Conservation (phyloP, 2,113 vertebrate species). For the Myiozetetes cayanensis region DNA sequence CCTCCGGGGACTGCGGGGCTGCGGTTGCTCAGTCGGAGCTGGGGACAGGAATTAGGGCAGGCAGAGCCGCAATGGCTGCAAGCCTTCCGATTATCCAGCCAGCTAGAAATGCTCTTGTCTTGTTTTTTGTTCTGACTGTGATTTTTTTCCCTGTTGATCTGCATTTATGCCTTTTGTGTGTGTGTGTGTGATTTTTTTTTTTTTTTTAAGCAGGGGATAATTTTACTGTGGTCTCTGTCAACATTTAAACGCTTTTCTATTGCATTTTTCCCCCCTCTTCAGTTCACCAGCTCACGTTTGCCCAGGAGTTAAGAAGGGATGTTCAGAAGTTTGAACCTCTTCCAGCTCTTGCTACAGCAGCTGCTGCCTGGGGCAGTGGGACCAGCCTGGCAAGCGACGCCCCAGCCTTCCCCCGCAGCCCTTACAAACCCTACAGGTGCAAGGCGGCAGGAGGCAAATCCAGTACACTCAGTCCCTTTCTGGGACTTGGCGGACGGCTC, state of each 20-base stretch:
- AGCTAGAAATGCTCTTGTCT: background rate
- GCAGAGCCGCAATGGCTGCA: slow-evolving; percentile 2
- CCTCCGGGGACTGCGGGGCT: slow-evolving; percentile 38
- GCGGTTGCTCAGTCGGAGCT: slow-evolving; percentile 19
- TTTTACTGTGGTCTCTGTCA: background rate
- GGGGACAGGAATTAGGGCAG: slow-evolving; percentile 42
- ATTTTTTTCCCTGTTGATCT: background rate
- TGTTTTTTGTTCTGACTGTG: background rate
- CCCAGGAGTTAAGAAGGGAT: background rate
- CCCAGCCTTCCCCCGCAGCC: background rate
- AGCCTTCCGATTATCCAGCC: background rate
- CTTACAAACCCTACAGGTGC: background rate
- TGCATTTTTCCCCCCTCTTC: background rate
- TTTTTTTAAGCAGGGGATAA: background rate
- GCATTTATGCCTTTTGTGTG: background rate
- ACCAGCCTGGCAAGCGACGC: background rate
- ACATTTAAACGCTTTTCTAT: background rate
- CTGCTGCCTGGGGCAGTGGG: background rate
- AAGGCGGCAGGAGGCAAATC: background rate
- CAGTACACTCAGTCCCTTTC: background rate
- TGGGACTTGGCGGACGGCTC: background rate
- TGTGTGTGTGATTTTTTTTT: background rate
- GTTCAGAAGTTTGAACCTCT: background rate
- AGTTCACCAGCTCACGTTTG: background rate
- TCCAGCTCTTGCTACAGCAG: background rate